Conservation (phyloP, 2,113 vertebrate species). For the Gallinago jamesoni region DNA sequence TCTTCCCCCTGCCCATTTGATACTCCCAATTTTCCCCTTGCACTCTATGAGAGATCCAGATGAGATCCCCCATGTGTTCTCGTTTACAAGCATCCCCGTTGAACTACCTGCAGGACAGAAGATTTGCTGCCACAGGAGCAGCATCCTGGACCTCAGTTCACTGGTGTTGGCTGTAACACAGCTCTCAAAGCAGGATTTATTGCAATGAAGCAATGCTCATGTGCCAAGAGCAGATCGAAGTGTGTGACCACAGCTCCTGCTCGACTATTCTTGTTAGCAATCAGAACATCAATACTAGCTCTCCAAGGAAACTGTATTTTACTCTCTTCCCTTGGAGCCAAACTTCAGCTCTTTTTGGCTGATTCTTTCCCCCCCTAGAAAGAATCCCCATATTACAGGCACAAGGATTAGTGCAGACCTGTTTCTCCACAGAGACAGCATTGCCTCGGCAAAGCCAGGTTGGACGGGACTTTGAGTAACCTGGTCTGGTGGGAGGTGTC, state of each 20-base stretch:
- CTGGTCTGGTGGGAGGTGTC: background rate
- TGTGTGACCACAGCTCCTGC: background rate
- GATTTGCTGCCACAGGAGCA: background rate
- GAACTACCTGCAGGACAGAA: background rate
- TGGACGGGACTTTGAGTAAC: background rate
- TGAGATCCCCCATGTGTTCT: background rate
- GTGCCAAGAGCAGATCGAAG: background rate
- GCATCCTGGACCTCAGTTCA: background rate
- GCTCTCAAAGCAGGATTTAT: background rate
- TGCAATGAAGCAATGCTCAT: background rate
- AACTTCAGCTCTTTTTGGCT: background rate
- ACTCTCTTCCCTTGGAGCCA: background rate
- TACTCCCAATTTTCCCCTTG: background rate
- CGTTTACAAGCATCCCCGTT: background rate
- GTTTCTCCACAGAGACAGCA: background rate
- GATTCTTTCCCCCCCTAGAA: fast-evolving
- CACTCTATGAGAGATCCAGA: background rate
- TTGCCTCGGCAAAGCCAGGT: background rate
- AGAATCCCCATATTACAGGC: background rate
- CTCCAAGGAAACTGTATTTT: background rate
- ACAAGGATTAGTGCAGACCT: background rate
- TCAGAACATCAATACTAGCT: background rate
- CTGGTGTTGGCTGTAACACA: background rate
- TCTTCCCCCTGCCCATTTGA: background rate
- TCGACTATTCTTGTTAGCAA: fast-evolving